These are phyloP conservation scores for Oenanthe melanoleuca DNA, from an alignment of 2,113 vertebrate species.

Conservation along the genomic window DNA sequence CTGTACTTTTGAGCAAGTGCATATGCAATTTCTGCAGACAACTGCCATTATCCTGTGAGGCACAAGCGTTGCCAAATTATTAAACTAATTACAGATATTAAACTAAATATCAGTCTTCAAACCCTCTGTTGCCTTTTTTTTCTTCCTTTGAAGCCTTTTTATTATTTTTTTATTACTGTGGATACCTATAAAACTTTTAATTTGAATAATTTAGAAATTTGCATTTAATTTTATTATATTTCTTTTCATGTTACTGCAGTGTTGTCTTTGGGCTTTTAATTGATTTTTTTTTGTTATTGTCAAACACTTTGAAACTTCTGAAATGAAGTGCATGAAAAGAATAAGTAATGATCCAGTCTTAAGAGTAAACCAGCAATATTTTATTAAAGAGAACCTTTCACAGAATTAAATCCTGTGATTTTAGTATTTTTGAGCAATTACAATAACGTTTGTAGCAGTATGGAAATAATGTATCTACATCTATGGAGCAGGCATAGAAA, in stretches of 20 bases:
- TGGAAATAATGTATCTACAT: slow-evolving; percentile 22
- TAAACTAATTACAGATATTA: slow-evolving; percentile 62
- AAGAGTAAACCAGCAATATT: slow-evolving; percentile 6
- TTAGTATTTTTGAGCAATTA: slow-evolving; percentile 56
- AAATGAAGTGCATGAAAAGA: slow-evolving; percentile 30
- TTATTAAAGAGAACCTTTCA: slow-evolving; percentile 36
- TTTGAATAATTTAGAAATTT: slow-evolving; percentile 54
- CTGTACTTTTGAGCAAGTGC: not conserved
- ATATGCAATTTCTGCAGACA: not conserved
- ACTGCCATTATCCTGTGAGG: slow-evolving; percentile 1
- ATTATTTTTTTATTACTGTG: not conserved
- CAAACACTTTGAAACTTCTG: slow-evolving; percentile 59
- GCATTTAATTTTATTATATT: slow-evolving; percentile 41
- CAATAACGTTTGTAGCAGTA: slow-evolving; percentile 24
- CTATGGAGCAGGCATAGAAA: slow-evolving; percentile 30
- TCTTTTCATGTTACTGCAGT: slow-evolving; percentile 57
- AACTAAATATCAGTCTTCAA: slow-evolving; percentile 46
- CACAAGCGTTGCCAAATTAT: slow-evolving; percentile 37
- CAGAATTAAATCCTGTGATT: slow-evolving; percentile 39
- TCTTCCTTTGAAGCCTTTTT: slow-evolving; percentile 34
- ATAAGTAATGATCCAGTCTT: slow-evolving; percentile 41
- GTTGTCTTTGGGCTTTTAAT: slow-evolving; percentile 55
- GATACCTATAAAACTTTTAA: slow-evolving; percentile 44
- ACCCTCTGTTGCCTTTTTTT: slow-evolving; percentile 24
- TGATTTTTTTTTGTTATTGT: slow-evolving; percentile 43